phyloP scores from a whole-genome alignment of 2,113 vertebrate genomes.

The Phyllopteryx taeniolatus region DNA sequence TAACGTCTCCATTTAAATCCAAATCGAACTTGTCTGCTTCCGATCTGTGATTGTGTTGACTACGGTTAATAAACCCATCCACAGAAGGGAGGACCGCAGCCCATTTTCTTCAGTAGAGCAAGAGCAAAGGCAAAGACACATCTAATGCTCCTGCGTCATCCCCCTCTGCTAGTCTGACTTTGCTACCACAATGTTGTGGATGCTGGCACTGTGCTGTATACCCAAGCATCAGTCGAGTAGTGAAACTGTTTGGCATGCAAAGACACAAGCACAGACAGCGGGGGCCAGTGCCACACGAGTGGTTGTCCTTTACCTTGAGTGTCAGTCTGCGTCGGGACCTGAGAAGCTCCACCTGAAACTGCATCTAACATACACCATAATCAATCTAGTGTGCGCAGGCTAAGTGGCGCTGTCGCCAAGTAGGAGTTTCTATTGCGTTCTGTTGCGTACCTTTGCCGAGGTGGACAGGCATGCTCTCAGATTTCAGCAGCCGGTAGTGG shows the following conservation, averaged over 20 bases:
- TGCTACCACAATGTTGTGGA: constrained; percentile 8
- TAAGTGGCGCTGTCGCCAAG: background rate
- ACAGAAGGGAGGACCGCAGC: background rate
- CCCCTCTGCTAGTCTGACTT: constrained; percentile 52
- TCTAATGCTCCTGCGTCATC: constrained; percentile 5
- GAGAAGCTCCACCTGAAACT: constrained; percentile 76
- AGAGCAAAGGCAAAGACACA: too few relatives aligned
- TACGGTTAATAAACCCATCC: background rate
- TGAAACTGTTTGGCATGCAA: background rate
- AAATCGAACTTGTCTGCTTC: background rate
- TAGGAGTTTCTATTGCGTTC: background rate
- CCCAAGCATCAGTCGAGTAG: too few relatives aligned
- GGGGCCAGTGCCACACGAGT: constrained; percentile 24
- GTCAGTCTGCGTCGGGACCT: constrained; percentile 79
- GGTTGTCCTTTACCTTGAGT: constrained; percentile 78
- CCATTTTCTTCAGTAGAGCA: background rate
- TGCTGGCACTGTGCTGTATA: too few relatives aligned
- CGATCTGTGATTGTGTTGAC: too few relatives aligned
- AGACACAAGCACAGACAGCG: background rate
- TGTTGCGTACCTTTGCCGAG: constrained; percentile 86
- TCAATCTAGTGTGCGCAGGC: constrained; percentile 17
- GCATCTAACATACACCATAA: constrained; percentile 76
- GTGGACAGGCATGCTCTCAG: constrained; percentile 95
- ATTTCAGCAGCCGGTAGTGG: constrained; percentile 89
- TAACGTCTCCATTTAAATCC: background rate